Percentiles rank a stretch among this genome's conserved stretches.
These are phyloP conservation scores for Aspiorhynchus laticeps DNA, from an alignment of 2,113 vertebrate genomes.

Conservation along the genomic window DNA sequence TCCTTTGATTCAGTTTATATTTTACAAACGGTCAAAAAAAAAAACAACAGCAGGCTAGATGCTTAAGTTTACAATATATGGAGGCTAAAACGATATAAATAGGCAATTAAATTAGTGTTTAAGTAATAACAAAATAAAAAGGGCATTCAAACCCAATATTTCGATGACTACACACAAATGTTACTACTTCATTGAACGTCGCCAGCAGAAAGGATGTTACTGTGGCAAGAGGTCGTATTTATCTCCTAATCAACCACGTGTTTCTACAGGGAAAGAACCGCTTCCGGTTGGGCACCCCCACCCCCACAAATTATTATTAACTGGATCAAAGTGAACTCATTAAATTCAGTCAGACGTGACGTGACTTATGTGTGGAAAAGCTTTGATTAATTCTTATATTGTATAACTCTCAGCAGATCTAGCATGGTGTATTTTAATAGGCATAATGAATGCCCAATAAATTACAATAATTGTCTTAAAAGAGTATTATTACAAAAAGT, in stretches of 20 bases:
- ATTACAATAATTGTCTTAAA: background rate
- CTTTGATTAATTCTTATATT: background rate
- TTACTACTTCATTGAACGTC: background rate
- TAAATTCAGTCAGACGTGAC: background rate
- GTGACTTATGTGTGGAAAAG: background rate
- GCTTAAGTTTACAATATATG: no score
- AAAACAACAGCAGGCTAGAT: no score
- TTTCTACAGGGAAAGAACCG: slow-evolving; percentile 12
- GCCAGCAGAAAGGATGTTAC: slow-evolving; percentile 34
- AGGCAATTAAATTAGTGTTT: rapidly evolving
- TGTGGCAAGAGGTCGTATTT: slow-evolving; percentile 55
- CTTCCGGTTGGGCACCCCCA: slow-evolving; percentile 59
- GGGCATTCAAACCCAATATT: background rate
- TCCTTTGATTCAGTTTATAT: background rate
- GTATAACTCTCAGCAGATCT: background rate
- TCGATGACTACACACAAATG: background rate
- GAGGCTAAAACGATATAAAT: background rate
- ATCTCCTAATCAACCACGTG: slow-evolving; percentile 74
- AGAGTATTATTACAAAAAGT: background rate
- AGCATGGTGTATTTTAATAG: background rate
- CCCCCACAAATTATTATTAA: background rate
- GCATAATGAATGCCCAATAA: background rate
- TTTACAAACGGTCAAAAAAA: background rate
- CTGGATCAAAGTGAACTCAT: background rate
- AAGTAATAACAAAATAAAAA: background rate